Evolutionary conservation across 2,113 vertebrate genomes (phyloP).

Genomic region (Myiozetetes cayanensis): DNA sequence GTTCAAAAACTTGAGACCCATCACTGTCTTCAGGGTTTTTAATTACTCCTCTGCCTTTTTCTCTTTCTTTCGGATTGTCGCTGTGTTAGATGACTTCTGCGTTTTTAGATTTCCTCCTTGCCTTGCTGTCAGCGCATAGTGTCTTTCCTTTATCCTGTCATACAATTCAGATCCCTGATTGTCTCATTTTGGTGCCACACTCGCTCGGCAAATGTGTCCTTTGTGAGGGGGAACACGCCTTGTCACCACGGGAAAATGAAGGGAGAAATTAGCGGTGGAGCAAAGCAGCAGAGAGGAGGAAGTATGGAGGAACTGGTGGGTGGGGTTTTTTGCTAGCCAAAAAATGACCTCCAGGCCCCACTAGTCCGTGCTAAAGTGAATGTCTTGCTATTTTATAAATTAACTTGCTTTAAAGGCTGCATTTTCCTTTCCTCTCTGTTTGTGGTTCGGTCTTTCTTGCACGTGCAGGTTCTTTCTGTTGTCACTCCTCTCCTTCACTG

Average conservation of each 20-base stretch:
- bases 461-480: not conserved
- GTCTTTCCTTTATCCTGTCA: not conserved
- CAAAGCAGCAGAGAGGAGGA: not conserved
- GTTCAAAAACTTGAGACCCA: constrained; percentile 54
- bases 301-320: not conserved
- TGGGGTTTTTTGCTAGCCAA: not conserved
- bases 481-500: not conserved
- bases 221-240: not conserved
- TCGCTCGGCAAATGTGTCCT: not conserved
- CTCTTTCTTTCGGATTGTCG: not conserved
- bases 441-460: not conserved
- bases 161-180: not conserved
- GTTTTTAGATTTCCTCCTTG: constrained; percentile 21
- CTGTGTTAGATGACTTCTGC: not conserved
- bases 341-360: not conserved
- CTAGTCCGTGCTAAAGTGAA: not conserved
- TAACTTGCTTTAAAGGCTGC: not conserved
- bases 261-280: not conserved
- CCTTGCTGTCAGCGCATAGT: not conserved
- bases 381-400: not conserved
- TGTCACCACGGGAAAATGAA: not conserved
- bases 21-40: constrained; percentile 49
- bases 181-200: not conserved
- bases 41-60: constrained; percentile 49
- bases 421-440: constrained; percentile 1